Evolutionary conservation across 2,797 vertebrate genomes (phyloP).

Genomic region (Eulemur albifrons): DNA sequence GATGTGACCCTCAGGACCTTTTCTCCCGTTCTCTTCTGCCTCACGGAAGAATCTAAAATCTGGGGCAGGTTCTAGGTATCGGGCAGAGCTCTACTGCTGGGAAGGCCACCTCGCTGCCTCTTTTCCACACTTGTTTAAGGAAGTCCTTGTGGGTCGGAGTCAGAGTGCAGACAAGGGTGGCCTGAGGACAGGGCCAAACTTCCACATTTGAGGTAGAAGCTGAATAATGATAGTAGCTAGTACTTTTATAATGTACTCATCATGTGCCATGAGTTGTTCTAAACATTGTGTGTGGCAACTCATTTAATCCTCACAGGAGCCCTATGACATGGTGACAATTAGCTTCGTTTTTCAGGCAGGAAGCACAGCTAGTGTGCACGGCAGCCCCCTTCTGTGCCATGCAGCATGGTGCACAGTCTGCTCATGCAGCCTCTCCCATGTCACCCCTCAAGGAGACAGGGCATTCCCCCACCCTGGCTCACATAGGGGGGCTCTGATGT

Average conservation of each 20-base stretch:
- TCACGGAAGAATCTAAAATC: background rate
- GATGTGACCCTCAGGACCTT: background rate
- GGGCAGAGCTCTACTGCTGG: background rate
- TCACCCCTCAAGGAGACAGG: background rate
- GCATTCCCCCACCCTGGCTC: background rate
- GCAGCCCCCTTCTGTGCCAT: background rate
- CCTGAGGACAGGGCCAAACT: background rate
- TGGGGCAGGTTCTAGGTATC: background rate
- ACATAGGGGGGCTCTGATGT: background rate
- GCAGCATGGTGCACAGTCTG: no score
- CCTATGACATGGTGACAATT: background rate
- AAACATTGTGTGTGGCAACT: background rate
- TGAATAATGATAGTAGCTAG: background rate
- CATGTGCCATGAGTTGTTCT: background rate
- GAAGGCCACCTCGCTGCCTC: background rate
- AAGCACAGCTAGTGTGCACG: background rate
- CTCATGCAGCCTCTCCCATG: accelerated
- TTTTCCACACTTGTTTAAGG: background rate
- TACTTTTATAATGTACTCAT: background rate
- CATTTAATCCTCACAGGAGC: background rate
- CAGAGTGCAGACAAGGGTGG: background rate
- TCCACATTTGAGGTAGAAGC: background rate
- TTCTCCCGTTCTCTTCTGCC: background rate
- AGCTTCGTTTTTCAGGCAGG: background rate
- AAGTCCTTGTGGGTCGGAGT: background rate